Evolutionary conservation across 2,113 vertebrate genomes (phyloP), one percentile per base, ranked within the genome.

Genomic region (Albula glossodonta): DNA sequence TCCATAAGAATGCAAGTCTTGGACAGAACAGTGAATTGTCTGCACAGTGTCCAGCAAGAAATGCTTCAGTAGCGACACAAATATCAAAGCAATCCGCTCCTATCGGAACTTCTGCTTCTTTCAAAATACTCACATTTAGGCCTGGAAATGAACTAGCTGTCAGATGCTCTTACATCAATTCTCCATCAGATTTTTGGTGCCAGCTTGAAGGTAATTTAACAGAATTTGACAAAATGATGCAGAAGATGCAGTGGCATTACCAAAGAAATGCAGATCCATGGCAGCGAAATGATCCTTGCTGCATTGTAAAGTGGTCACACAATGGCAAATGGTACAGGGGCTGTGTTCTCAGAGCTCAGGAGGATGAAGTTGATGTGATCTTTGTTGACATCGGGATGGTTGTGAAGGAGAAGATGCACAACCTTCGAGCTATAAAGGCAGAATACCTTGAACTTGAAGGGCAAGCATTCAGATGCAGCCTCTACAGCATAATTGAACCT

Each of bases 171-270:
- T 90, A 87, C 63, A 74, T 94, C 57, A 91, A 60, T 87, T 96
- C 97, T 5, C 96, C 95, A 81, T 93, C 90, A 53, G 93, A 97
- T 83, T 98, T 99, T 90, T 98, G 95, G 89, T 99, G 98, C 90
- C 97, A 97, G 88, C 89, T 94, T 51, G 90, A 88, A 17, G 92
- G 90, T 82, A 95, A 93, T 9, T 79, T 91, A 82, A 89, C 90
- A 52, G 90, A 93, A 66, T 91, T 99, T 84, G 90, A 94, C 56
- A 87, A 92, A 48, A 90, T 99, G 79, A 98, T 98, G 97, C 86
- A 90, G 22, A 85, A 94, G 89, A 90, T 98, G 78, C 96, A 98
- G 87, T 51, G 17, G 15, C 95, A 96, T 88, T 99, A 98, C 85
- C 89, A 91, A 17, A 81, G 84, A 57, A 90, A 95, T 81, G 90